Conservation (phyloP, 2,888 invertebrate species). For the Acanthosepion lycidas region DNA sequence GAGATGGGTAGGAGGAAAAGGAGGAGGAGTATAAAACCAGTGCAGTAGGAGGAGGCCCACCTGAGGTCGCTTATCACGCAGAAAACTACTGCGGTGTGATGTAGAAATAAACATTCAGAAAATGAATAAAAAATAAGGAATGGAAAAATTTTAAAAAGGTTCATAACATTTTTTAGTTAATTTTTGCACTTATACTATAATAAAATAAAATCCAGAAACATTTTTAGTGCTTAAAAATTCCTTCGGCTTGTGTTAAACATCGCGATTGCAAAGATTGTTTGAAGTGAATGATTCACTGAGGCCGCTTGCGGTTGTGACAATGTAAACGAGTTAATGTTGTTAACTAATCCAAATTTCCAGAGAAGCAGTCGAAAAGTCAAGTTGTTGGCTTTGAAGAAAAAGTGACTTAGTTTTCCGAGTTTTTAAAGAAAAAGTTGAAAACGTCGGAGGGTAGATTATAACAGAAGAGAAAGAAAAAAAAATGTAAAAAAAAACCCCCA, state of each 20-base stretch:
- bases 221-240: not conserved
- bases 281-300: not conserved
- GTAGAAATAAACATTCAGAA: not conserved
- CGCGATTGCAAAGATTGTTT: not conserved
- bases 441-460: not conserved
- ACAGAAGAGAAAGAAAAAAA: not conserved
- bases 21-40: not conserved
- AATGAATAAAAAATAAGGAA: not conserved
- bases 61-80: not conserved
- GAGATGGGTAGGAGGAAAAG: not conserved
- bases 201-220: not conserved
- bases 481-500: no score
- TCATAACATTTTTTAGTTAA: not conserved
- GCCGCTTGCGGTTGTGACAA: not conserved
- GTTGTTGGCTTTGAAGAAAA: not conserved
- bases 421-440: not conserved
- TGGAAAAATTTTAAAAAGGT: not conserved
- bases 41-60: not conserved
- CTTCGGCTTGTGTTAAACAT: not conserved
- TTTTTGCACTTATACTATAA: not conserved
- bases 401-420: not conserved
- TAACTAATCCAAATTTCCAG: no score
- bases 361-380: slow-evolving; percentile 10
- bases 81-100: not conserved
- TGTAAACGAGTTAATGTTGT: not conserved